phyloP scores from a whole-genome alignment of 1,140 invertebrate species.

The Drosophila mojavensis region DNA sequence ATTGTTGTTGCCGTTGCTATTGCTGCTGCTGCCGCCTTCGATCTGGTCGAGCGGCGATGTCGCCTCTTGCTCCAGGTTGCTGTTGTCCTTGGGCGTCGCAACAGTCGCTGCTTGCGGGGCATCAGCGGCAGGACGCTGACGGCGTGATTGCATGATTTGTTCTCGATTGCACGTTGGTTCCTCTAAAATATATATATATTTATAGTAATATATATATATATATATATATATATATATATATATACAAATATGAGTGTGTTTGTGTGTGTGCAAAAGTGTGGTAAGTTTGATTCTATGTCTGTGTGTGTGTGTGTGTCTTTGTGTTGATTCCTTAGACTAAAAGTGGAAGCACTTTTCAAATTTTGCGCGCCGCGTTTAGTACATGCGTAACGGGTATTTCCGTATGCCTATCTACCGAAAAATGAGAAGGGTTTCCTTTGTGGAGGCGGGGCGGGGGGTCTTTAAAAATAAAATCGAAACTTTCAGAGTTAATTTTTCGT shows the following conservation, averaged over 20 bases:
- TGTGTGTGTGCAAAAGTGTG: neutral
- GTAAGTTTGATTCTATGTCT: neutral
- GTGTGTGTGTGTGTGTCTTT: neutral
- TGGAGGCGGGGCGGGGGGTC: neutral
- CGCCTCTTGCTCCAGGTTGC: conserved; percentile 10
- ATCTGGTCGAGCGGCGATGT: conserved; percentile 8
- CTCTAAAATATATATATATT: neutral
- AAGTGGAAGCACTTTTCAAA: conserved; percentile 30
- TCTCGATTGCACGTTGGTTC: neutral
- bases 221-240: neutral
- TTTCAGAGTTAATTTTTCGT: conserved; percentile 39
- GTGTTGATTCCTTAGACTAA: conserved; percentile 2
- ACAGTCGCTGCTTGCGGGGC: conserved; percentile 26
- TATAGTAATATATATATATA: too few relatives aligned
- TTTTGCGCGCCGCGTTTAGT: conserved; percentile 22
- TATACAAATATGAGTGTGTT: too few relatives aligned
- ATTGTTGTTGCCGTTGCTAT: conserved; percentile 1
- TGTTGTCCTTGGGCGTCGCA: conserved; percentile 5
- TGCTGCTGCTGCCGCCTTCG: conserved; percentile 1
- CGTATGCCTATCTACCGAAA: conserved; percentile 29
- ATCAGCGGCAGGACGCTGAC: conserved; percentile 36
- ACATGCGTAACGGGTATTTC: neutral
- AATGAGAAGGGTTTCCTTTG: neutral
- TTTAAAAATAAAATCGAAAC: conserved; percentile 40
- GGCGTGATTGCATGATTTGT: conserved; percentile 37